Evolutionary conservation across 1,140 invertebrate species (phyloP), one percentile per base, ranked within the genome.

Genomic region (Pteromalus puparum): DNA sequence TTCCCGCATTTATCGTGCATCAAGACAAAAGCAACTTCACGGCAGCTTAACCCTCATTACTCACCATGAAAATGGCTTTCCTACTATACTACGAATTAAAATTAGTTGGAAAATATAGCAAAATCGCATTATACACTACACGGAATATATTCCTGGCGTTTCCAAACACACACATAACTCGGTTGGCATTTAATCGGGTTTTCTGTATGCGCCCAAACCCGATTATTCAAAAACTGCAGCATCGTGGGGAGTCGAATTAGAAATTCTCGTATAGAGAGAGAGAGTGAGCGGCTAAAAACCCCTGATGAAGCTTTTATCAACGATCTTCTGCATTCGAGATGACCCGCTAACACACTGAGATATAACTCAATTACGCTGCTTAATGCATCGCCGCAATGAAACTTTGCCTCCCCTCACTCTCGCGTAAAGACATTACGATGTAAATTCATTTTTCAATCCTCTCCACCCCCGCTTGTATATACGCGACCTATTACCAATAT

Each of bases 301-400:
- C 38, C 53, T 4, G 53, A 70, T 30, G 67, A 70, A 10, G 67
- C 67, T 30, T 28, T 30, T 70, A 70, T 70, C 24, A 28, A 7
- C 67, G 67, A 70, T 70, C 67, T 70, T 28, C 10, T 13, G 15
- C 24, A 70, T 12, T 70, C 26, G 28, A 70, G 67, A 70, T 70
- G 67, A 70, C 67, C 67, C 28, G 67, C 28, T 70, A 70, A 70
- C 67, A 70, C 28, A 70, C 26, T 70, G 12, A 28, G 67, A 70
- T 70, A 70, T 61, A 61, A 61, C 53, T 61, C 53, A 21, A 61
- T 61, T 61, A 7, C 18, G 18, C 4, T 21, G 53, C 18, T 61
- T 61, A 61, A 61, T 61, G 18, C 18, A 21, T 18, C 53, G 3
- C 53, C 53, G 1, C 53, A 61, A 61, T 61, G 18, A 61, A 61